Percentiles rank a stretch among this genome's conserved stretches.
Conservation (phyloP, 1,140 invertebrate genomes). For the Scaptomyza graminum region DNA sequence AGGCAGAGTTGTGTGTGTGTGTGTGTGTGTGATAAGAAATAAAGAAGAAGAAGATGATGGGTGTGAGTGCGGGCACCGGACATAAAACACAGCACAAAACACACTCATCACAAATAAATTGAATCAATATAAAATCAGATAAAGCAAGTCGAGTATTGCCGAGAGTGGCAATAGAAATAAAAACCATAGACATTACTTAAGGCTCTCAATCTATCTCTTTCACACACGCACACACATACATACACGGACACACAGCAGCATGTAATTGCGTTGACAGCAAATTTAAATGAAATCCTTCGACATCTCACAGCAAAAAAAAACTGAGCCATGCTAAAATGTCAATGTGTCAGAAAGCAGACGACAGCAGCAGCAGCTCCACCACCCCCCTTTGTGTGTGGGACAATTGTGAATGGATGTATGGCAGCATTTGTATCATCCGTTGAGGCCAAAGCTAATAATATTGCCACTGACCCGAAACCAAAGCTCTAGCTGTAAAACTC, state of each 20-base stretch:
- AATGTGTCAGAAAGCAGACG: constrained; percentile 78
- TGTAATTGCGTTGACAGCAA: constrained; percentile 82
- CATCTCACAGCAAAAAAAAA: constrained; percentile 10
- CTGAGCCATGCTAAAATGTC: constrained; percentile 54
- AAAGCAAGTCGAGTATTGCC: constrained; percentile 18
- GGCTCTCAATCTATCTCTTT: constrained; percentile 4
- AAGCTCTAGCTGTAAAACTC: constrained; percentile 67
- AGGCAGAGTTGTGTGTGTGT: not conserved
- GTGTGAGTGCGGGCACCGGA: constrained; percentile 26
- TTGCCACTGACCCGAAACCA: constrained; percentile 73
- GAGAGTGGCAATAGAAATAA: constrained; percentile 23
- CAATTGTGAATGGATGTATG: not conserved
- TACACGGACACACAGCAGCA: constrained; percentile 42
- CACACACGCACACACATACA: constrained; percentile 1
- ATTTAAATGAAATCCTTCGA: constrained; percentile 77
- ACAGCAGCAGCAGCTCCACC: constrained; percentile 47
- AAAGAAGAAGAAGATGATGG: constrained; percentile 20
- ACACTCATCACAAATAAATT: constrained; percentile 55
- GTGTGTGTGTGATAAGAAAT: too few relatives aligned
- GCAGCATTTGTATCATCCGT: constrained; percentile 6
- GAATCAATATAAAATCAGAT: constrained; percentile 64
- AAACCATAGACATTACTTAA: constrained; percentile 14
- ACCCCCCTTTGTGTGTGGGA: too few relatives aligned
- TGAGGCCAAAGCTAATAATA: constrained; percentile 64
- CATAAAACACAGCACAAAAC: constrained; percentile 44